phyloP scores from a whole-genome alignment of 2,888 invertebrate genomes.

The Podotricha telesiphe region DNA sequence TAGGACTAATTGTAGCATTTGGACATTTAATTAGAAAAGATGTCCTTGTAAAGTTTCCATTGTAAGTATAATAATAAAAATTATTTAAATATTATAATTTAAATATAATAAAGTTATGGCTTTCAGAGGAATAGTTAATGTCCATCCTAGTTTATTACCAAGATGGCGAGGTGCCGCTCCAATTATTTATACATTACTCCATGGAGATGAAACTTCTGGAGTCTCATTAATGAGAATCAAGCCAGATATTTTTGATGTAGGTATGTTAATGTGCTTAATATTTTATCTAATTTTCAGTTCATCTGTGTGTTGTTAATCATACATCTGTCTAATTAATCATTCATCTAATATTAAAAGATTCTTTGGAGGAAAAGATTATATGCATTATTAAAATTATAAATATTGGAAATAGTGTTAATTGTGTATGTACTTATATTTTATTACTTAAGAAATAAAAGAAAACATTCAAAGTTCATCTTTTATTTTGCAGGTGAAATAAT shows the following conservation, averaged over 20 bases:
- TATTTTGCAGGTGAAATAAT: constrained; percentile 83
- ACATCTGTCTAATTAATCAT: too few relatives aligned
- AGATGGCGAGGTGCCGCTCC: constrained; percentile 97
- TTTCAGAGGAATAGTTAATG: constrained; percentile 94
- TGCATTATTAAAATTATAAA: too few relatives aligned
- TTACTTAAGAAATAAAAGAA: neutral
- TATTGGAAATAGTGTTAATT: neutral
- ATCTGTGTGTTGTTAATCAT: too few relatives aligned
- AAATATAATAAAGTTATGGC: neutral
- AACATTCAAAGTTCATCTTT: neutral
- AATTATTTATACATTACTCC: constrained; percentile 91
- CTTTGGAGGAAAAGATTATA: too few relatives aligned
- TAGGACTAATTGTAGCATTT: constrained; percentile 97
- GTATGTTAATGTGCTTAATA: constrained; percentile 63
- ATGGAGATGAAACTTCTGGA: constrained; percentile 92
- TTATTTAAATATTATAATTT: too few relatives aligned
- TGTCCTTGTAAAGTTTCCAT: constrained; percentile 89
- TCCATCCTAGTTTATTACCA: constrained; percentile 96
- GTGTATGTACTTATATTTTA: neutral
- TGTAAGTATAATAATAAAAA: too few relatives aligned
- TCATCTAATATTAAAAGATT: too few relatives aligned
- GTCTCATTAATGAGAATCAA: constrained; percentile 94
- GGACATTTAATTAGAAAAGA: constrained; percentile 93
- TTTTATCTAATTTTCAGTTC: neutral
- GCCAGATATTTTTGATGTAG: constrained; percentile 92